Evolutionary conservation across 2,888 invertebrate genomes (phyloP), one percentile per base, ranked within the genome.

Genomic region (Pharmacophagus antenor): DNA sequence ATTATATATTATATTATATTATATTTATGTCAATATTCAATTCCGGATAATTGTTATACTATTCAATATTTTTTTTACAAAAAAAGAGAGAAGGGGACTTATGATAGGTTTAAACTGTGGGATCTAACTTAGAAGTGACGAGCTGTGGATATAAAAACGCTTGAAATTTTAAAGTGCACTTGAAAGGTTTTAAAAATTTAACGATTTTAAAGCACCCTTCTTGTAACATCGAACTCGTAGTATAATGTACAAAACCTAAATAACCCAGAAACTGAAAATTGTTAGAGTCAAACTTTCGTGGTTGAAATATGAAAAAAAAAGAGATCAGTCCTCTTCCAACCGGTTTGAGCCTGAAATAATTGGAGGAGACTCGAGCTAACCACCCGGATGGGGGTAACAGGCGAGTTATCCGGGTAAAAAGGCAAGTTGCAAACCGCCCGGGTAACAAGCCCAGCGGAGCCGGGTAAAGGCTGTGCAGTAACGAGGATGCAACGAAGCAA

Each of bases 291-390:
- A 50, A 55, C 50, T 55, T 60, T 44, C 37, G 44, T 21, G 59
- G 18, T 55, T 55, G 31, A 48, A 60, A 60, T 55, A 54, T 42
- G 47, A 15, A 69, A 72, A 76, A 72, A 78, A 79, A 77, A 79
- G n/a, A n/a, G 81, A 81, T 79, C 76, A 78, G 73, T 74, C 75
- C 73, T 65, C 70, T 83, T 83, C 79, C 78, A 76, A 65, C 77
- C 74, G 76, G 84, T 82, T 88, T 77, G 80, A 80, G 77, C 77
- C 79, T 77, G 77, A 80, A 74, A 82, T 89, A 89, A 89, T 89
- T 89, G 89, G 82, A 88, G 85, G 79, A 88, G 85, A 79, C 85
- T 87, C 81, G 70, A 87, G 78, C 75, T 83, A 88, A 88, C 89
- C 87, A 72, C 64, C 77, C 81, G 86, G 82, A 81, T 73, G 76